Percentiles rank a stretch among this genome's conserved stretches.
Evolutionary conservation across 2,797 vertebrate genomes (phyloP).

Genomic region (Euphonia xanthogaster): DNA sequence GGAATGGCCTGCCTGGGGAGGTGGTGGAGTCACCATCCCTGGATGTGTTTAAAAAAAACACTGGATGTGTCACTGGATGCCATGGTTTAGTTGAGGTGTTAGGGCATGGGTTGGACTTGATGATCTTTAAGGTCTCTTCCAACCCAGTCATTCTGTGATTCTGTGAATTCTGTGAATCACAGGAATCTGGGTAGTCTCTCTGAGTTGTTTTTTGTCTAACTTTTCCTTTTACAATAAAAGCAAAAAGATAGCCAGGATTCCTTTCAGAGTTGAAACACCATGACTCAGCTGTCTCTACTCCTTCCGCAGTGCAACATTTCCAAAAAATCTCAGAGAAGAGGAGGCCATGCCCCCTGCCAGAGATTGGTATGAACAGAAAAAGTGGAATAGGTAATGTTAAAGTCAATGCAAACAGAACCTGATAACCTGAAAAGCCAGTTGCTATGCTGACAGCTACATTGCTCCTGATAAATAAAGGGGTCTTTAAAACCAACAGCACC

Average conservation of each 20-base stretch:
- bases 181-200: background rate
- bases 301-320: background rate
- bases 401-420: background rate
- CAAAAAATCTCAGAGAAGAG: background rate
- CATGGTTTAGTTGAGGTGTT: background rate
- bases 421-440: background rate
- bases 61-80: background rate
- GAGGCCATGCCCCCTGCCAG: background rate
- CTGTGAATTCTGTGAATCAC: background rate
- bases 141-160: background rate
- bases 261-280: background rate
- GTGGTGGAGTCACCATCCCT: background rate
- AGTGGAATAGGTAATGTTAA: background rate
- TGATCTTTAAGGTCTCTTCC: background rate
- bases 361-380: background rate
- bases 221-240: background rate
- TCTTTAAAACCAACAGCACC: background rate
- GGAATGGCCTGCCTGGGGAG: background rate
- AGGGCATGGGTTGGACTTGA: background rate
- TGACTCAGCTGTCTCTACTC: background rate
- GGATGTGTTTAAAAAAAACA: too few species aligned
- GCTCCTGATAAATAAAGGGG: background rate
- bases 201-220: background rate
- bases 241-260: background rate
- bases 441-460: background rate